Conservation (phyloP, 2,888 invertebrate genomes). For the Parasteatoda lunata region DNA sequence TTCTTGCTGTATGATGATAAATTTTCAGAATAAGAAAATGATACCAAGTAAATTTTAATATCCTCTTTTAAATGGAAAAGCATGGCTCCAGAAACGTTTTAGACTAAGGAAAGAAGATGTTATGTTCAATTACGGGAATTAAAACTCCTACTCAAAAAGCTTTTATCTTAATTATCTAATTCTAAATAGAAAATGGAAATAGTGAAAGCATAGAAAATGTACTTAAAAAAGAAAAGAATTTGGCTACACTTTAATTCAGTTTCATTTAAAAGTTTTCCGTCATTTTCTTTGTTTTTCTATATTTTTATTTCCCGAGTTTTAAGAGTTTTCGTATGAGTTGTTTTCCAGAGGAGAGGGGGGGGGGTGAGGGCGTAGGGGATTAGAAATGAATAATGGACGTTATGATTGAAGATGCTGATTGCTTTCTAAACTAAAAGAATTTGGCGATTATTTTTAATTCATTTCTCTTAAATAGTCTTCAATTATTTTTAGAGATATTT, state of each 20-base stretch:
- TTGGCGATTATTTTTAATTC: too few relatives aligned
- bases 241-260: constrained; percentile 37
- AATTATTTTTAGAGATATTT: too few relatives aligned
- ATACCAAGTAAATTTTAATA: constrained; percentile 56
- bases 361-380: too few relatives aligned
- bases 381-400: too few relatives aligned
- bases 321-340: too few relatives aligned
- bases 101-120: constrained; percentile 15
- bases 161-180: constrained; percentile 56
- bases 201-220: not conserved
- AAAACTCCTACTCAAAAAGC: constrained; percentile 54
- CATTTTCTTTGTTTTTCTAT: constrained; percentile 11
- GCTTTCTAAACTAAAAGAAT: too few relatives aligned
- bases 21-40: constrained; percentile 20
- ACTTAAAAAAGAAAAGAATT: constrained; percentile 24
- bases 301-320: not conserved
- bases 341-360: too few relatives aligned
- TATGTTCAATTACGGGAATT: constrained; percentile 60
- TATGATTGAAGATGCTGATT: too few relatives aligned
- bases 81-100: not conserved
- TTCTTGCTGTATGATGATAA: constrained; percentile 34
- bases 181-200: constrained; percentile 27
- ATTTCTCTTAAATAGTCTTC: too few relatives aligned
- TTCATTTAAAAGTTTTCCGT: not conserved
- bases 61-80: constrained; percentile 20